These are phyloP conservation scores for Deilephila elpenor DNA, from an alignment of 2,888 invertebrate species.

Conservation along the genomic window DNA sequence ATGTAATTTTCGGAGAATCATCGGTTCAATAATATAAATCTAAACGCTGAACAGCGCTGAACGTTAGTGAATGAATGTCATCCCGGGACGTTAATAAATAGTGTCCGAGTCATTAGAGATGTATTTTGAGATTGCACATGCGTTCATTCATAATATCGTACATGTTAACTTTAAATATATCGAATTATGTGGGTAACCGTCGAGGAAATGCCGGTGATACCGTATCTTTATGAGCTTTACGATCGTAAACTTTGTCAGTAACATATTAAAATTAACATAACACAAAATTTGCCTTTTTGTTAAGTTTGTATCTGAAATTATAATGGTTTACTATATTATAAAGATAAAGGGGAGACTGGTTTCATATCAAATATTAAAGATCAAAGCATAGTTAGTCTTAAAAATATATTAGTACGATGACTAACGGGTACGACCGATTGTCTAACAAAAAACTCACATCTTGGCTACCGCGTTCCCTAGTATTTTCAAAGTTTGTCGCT, in stretches of 20 bases:
- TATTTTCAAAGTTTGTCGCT: too few relatives aligned
- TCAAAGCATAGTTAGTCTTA: too few relatives aligned
- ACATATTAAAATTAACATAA: neutral
- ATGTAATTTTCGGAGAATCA: conserved; percentile 36
- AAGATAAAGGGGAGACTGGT: too few relatives aligned
- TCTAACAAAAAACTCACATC: too few relatives aligned
- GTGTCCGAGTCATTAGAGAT: conserved; percentile 55
- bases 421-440: too few relatives aligned
- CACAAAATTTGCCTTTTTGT: neutral
- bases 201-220: conserved; percentile 30
- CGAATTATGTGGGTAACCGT: conserved; percentile 31
- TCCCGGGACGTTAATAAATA: conserved; percentile 54
- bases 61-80: conserved; percentile 50
- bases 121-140: conserved; percentile 62
- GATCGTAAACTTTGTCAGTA: neutral
- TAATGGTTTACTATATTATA: too few relatives aligned
- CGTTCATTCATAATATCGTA: conserved; percentile 65
- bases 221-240: conserved; percentile 17
- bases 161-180: conserved; percentile 34
- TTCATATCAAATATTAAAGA: too few relatives aligned
- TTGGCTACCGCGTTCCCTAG: too few relatives aligned
- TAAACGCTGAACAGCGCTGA: conserved; percentile 36
- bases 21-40: conserved; percentile 36
- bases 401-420: too few relatives aligned
- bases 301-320: too few relatives aligned